Conservation (phyloP, 2,113 vertebrate species). For the Glareola pratincola region DNA sequence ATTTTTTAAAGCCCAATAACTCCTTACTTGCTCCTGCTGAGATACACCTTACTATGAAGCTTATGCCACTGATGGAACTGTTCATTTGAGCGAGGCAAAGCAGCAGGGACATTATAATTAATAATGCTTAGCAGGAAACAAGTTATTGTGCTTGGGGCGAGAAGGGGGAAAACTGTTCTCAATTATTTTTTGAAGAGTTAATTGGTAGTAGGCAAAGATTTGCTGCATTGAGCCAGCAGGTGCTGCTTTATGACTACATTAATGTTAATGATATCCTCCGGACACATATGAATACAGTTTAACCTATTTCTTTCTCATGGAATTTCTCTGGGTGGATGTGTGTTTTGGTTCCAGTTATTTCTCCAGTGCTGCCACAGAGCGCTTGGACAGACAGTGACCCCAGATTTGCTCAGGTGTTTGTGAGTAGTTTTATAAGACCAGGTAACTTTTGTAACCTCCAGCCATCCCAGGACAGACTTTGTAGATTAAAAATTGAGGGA, state of each 20-base stretch:
- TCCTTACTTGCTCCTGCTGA: not conserved
- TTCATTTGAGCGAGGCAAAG: not conserved
- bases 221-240: slow-evolving; percentile 21
- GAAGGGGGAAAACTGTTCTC: not conserved
- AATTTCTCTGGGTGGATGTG: not conserved
- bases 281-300: not conserved
- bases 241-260: slow-evolving; percentile 60
- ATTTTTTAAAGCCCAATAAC: not conserved
- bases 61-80: not conserved
- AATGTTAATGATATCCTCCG: slow-evolving; percentile 48
- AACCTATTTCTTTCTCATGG: not conserved
- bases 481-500: not conserved
- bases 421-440: not conserved
- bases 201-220: slow-evolving; percentile 47
- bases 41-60: not conserved
- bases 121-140: slow-evolving; percentile 50
- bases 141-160: slow-evolving; percentile 33
- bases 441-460: not conserved
- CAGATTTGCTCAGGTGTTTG: not conserved
- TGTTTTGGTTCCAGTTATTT: not conserved
- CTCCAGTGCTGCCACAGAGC: accelerated
- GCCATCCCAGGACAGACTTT: not conserved
- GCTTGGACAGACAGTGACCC: not conserved
- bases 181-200: slow-evolving; percentile 53
- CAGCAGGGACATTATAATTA: slow-evolving; percentile 40